Evolutionary conservation across 2,113 vertebrate genomes (phyloP).

Genomic region (Bagarius yarrelli): DNA sequence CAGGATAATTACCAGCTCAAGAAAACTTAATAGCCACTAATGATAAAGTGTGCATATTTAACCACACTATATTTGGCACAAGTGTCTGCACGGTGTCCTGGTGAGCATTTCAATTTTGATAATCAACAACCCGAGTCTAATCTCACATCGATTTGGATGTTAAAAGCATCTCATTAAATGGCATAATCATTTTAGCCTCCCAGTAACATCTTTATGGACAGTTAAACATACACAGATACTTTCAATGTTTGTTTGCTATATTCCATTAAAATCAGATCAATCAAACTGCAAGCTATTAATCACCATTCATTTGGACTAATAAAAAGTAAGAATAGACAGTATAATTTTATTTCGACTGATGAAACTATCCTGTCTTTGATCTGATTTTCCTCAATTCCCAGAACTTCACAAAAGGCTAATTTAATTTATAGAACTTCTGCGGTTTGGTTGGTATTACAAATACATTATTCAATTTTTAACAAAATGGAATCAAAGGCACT

Average conservation of each 20-base stretch:
- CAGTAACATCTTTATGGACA: slow-evolving; percentile 8
- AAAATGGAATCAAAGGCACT: neutral
- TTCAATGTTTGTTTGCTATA: neutral
- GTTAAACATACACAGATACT: slow-evolving; percentile 13
- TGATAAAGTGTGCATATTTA: neutral
- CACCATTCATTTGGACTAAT: neutral
- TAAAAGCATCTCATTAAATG: slow-evolving; percentile 21
- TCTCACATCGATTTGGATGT: neutral
- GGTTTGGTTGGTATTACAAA: neutral
- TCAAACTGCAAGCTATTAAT: slow-evolving; percentile 17
- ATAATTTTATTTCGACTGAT: neutral
- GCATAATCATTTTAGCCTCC: slow-evolving; percentile 14
- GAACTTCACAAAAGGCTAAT: no score
- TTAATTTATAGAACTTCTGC: neutral
- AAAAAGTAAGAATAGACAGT: neutral
- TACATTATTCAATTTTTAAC: neutral
- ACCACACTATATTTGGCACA: neutral
- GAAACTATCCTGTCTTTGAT: neutral
- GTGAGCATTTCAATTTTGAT: neutral
- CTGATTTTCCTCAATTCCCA: neutral
- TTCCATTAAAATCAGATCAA: slow-evolving; percentile 13
- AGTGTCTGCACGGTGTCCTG: neutral
- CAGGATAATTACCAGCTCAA: neutral
- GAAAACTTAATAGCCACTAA: neutral
- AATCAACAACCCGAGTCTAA: slow-evolving; percentile 9